Percentiles rank a stretch among this genome's conserved stretches.
These are phyloP conservation scores for Phragmatobia fuliginosa DNA, from an alignment of 2,888 invertebrate genomes.

Conservation along the genomic window DNA sequence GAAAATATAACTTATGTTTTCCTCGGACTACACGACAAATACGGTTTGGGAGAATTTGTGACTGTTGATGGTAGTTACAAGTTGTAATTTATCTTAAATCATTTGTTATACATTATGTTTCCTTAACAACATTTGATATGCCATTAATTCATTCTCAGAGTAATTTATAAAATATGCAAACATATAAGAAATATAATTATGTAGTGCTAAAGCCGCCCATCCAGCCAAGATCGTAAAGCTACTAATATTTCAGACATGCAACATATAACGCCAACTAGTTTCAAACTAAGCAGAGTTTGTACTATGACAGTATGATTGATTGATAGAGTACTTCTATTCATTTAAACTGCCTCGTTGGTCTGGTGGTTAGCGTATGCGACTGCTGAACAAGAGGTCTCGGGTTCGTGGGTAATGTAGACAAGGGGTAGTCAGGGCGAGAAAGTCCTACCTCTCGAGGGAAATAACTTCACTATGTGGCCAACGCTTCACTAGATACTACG, in stretches of 20 bases:
- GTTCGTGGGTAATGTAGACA: slow-evolving; percentile 22
- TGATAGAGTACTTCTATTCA: no score
- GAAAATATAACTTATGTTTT: slow-evolving; percentile 52
- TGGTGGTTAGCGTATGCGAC: no score
- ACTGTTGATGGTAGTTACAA: slow-evolving; percentile 61
- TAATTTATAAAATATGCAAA: no score
- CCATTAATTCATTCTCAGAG: not conserved
- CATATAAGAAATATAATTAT: no score
- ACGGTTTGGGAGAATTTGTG: slow-evolving; percentile 58
- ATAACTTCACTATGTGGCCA: slow-evolving; percentile 6
- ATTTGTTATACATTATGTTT: not conserved
- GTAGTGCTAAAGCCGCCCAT: no score
- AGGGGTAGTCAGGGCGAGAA: slow-evolving; percentile 8
- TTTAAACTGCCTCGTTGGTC: no score
- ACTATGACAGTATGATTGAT: no score
- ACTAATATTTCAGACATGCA: no score
- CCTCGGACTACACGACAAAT: slow-evolving; percentile 61
- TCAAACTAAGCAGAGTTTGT: no score
- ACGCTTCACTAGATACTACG: not conserved
- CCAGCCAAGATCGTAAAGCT: no score
- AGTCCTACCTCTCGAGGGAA: slow-evolving; percentile 7
- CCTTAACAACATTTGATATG: not conserved
- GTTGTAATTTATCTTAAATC: not conserved
- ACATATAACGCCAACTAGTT: no score
- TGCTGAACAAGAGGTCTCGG: no score